These are phyloP conservation scores for Allacma fusca DNA, from an alignment of 2,888 invertebrate species.

Conservation along the genomic window DNA sequence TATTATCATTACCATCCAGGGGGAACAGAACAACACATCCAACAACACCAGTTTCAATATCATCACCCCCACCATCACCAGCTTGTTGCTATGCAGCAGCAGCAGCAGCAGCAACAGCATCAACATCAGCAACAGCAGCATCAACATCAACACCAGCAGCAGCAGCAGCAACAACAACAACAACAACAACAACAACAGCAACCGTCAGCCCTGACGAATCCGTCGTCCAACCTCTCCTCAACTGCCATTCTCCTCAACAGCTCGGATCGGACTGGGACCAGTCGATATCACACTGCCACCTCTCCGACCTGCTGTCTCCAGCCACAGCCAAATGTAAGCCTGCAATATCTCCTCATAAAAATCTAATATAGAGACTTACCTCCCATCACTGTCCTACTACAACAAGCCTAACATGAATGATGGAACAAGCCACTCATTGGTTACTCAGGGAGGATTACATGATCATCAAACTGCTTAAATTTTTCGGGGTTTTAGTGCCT, in stretches of 20 bases:
- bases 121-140: constrained; percentile 29
- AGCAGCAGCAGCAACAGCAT: constrained; percentile 7
- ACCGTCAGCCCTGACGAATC: constrained; percentile 7
- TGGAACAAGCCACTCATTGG: too few relatives aligned
- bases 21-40: constrained; percentile 24
- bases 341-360: not conserved
- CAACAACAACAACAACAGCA: not conserved
- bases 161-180: not conserved
- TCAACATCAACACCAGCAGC: constrained; percentile 9
- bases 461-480: too few relatives aligned
- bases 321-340: constrained; percentile 54
- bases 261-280: not conserved
- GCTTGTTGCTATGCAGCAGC: not conserved
- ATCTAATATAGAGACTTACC: too few relatives aligned
- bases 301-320: constrained; percentile 58
- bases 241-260: constrained; percentile 25
- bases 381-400: too few relatives aligned
- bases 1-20: constrained; percentile 13
- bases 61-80: constrained; percentile 18
- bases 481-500: too few relatives aligned
- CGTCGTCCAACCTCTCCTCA: constrained; percentile 25
- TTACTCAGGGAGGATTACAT: too few relatives aligned
- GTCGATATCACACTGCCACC: constrained; percentile 29
- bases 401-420: too few relatives aligned
- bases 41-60: constrained; percentile 29